Base-by-base conservation (phyloP, 1,140 invertebrate species). In the Laodelphax striatellus region DNA sequence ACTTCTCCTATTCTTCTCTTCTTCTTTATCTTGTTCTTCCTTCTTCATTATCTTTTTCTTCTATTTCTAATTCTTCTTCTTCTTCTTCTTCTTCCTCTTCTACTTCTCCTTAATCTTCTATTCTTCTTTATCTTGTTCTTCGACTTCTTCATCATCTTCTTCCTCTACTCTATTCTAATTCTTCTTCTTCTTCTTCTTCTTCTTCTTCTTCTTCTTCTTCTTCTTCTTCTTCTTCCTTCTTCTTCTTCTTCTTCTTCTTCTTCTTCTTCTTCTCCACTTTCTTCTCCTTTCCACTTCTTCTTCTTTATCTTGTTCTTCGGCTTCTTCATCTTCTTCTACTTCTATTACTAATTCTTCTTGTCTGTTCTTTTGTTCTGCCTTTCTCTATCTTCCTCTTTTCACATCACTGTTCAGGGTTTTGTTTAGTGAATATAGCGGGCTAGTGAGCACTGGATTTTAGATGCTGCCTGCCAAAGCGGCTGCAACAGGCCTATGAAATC, bases 221-320 rank as follows among this genome's bases (percentile, higher is more conserved):
- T 28, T 41, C 22, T 38, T 19, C 52, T 11, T 50, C 16, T 44
- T 2, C 43, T 28, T 16, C 9, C 17, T 22, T 11, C 9, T 17
- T 24, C 52, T 21, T 21, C 28, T 19, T 41, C 21, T 31, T 24
- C 24, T 16, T 17, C 11, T 24, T 42, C 42, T 55, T 22, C 50
- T 11, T 38, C 14, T 58, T 62, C 52, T 52, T 43, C 62, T 58
- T 42, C 52, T 59, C 54, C 63, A 34, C 61, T 56, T 62, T 52
- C 43, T 13, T 14, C 22, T 11, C 16, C 17, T 9, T 22, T 10
- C 41, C 11, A 44, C 52, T 31, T 42, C 31, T 22, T 31, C 34
- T 38, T 38, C 34, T 38, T 38, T 13, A 5, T 38, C 34, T 38
- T 38, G 3, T 2, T 38, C 34, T 38, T 38, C 34, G 3, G 3